phyloP scores from a whole-genome alignment of 2,113 vertebrate species.

The Falcunculus frontatus region DNA sequence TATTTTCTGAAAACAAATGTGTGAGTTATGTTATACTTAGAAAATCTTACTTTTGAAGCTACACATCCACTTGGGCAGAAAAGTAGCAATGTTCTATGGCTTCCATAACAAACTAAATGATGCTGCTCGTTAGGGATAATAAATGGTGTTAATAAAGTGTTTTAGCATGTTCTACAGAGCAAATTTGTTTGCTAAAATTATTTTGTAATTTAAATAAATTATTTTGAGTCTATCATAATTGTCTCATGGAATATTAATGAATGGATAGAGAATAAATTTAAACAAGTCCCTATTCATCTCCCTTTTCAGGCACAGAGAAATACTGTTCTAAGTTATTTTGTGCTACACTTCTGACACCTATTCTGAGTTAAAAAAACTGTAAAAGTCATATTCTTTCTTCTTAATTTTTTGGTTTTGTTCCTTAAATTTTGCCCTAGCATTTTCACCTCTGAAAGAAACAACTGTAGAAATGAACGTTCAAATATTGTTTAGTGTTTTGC shows the following conservation, averaged over 20 bases:
- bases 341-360: not conserved
- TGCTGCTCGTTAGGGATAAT: not conserved
- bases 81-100: not conserved
- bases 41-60: not conserved
- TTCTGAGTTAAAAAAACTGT: not conserved
- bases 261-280: not conserved
- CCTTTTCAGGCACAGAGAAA: not conserved
- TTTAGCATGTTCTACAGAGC: not conserved
- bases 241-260: not conserved
- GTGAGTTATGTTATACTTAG: not conserved
- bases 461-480: not conserved
- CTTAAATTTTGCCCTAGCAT: not conserved
- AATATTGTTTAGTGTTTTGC: not conserved
- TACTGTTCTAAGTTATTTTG: not conserved
- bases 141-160: not conserved
- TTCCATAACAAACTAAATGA: not conserved
- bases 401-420: not conserved
- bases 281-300: not conserved
- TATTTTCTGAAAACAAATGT: not conserved
- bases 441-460: not conserved
- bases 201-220: conserved; percentile 3
- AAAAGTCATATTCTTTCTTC: not conserved
- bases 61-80: not conserved
- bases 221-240: not conserved
- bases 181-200: not conserved